These are phyloP conservation scores for Ciona savignyi DNA, from an alignment of 23 tunicate genomes.

Conservation along the genomic window DNA sequence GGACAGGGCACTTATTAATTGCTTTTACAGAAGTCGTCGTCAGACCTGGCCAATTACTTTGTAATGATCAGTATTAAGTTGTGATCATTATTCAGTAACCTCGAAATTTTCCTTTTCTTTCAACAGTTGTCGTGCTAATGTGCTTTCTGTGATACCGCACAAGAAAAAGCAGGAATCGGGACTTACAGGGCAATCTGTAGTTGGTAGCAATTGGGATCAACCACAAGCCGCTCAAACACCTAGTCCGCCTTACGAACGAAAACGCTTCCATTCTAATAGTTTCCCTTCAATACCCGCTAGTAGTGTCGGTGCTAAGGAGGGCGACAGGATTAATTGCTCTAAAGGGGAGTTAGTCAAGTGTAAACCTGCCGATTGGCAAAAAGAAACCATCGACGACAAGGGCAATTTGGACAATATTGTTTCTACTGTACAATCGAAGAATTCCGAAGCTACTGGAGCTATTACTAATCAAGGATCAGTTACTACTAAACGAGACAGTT, in stretches of 20 bases:
- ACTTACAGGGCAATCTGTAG: background rate
- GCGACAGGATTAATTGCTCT: background rate
- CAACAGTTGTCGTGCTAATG: background rate
- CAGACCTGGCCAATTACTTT: background rate
- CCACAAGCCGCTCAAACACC: too few relatives aligned
- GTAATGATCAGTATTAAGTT: too few relatives aligned
- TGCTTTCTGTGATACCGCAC: background rate
- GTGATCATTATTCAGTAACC: background rate
- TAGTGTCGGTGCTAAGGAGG: too few relatives aligned
- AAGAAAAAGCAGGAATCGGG: background rate
- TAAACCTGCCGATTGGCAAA: background rate
- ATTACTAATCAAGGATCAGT: background rate
- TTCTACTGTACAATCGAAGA: background rate
- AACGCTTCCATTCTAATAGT: too few relatives aligned
- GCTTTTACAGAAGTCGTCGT: background rate
- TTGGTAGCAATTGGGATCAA: background rate
- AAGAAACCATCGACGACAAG: background rate
- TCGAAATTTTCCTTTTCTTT: background rate
- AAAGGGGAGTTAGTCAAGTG: background rate
- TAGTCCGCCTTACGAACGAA: too few relatives aligned
- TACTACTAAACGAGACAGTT: background rate
- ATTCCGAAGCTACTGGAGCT: background rate
- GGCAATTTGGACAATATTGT: background rate
- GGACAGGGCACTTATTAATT: too few relatives aligned
- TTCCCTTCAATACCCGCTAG: too few relatives aligned